Evolutionary conservation across 2,888 invertebrate genomes (phyloP).

Genomic region (Lithophane socia): DNA sequence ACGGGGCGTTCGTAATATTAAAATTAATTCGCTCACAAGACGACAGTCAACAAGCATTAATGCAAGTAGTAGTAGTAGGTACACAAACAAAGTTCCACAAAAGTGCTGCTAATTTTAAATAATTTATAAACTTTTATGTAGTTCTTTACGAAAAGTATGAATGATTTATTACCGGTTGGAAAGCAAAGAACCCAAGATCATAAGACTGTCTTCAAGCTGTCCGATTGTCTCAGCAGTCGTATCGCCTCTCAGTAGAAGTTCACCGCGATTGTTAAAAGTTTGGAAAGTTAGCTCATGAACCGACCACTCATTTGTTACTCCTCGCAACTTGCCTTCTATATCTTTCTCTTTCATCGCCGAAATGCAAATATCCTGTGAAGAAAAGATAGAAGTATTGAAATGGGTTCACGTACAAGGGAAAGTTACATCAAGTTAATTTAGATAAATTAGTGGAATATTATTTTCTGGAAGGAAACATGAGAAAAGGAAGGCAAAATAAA

Average conservation of each 20-base stretch:
- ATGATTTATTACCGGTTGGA: conserved; percentile 93
- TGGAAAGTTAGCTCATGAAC: conserved; percentile 98
- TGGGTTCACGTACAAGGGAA: neutral
- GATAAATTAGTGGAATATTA: neutral
- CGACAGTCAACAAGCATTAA: neutral
- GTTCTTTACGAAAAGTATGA: neutral
- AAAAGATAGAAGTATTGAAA: neutral
- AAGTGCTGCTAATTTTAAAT: neutral
- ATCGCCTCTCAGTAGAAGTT: conserved; percentile 97
- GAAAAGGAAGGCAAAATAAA: conserved; percentile 1
- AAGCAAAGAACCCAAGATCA: conserved; percentile 97
- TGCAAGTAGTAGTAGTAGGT: neutral
- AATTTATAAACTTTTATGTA: neutral
- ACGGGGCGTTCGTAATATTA: neutral
- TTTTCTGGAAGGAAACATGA: neutral
- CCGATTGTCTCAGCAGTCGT: conserved; percentile 98
- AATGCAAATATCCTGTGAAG: conserved; percentile 96
- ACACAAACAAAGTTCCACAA: neutral
- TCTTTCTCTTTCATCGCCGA: conserved; percentile 99
- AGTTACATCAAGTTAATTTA: neutral
- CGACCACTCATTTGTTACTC: conserved; percentile 99
- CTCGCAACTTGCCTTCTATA: conserved; percentile 98
- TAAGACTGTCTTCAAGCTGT: conserved; percentile 98
- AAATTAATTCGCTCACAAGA: neutral
- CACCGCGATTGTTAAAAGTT: conserved; percentile 98